Base-by-base conservation (phyloP, 2,113 vertebrate genomes). In the Oncorhynchus keta region DNA sequence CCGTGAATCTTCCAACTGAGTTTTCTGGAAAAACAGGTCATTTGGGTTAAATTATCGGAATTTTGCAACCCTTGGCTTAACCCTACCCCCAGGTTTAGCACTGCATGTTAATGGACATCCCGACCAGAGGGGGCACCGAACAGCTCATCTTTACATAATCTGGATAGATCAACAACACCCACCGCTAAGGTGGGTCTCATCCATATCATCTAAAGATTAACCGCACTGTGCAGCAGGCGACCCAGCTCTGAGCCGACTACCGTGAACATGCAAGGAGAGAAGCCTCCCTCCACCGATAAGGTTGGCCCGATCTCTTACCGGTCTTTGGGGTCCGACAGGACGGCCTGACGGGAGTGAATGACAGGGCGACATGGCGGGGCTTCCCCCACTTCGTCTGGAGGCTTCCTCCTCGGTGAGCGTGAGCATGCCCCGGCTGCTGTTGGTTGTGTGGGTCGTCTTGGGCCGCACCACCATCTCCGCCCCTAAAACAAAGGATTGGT, bases 261-360 rank as follows among this genome's bases (percentile, higher is more conserved):
- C 73, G 18, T 78, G 70, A 78, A 80, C 70, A 73, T 74, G 80
- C 57, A 26, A 32, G 22, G 69, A 32, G 79, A 82, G 75, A 81
- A 75, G 69, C 78, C 83, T 82, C 72, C 51, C 70, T 79, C 71
- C 73, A 70, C 68, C 51, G 5, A 55, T 16, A 55, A 55, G 9
- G 86, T 32, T 73, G 69, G 61, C 73, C 55, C 70, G 32, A 78
- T 75, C 65, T 90, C 96, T 95, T 97, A 99, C 97, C 97, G 95
- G 96, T 94, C 96, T 97, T 77, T 97, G 96, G 70, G 97, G 96
- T 91, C 96, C 96, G 1, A 89, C 94, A 65, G 95, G 95, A 51
- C 95, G 95, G 81, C 94, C 91, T 0, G 94, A 93, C 20, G 96
- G 95, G 90, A 96, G 93, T 32, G 96, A 97, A 91, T 98, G 96